Evolutionary conservation across 1,140 invertebrate genomes (phyloP), one percentile per base, ranked within the genome.

Genomic region (Calycopis cecrops): DNA sequence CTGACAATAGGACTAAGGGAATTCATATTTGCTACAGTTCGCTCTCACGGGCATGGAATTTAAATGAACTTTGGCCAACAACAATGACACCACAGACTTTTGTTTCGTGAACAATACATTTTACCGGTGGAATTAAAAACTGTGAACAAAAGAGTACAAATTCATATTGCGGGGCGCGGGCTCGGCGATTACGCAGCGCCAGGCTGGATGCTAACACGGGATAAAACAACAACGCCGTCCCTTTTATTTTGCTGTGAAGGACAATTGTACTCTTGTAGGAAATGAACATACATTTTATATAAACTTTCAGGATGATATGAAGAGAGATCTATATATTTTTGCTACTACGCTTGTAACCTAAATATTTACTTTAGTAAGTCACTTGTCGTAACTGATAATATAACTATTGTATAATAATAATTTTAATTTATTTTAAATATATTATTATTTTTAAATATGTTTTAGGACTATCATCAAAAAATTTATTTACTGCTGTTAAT

Each of bases 11-110:
- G 68, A 72, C 69, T 73, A 79, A 78, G 77, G 76, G 73, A 84
- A 81, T 81, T 81, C 80, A 79, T 81, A 84, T 84, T 84, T 81
- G 76, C 76, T 79, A 84, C 78, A 71, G 78, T 79, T 83, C 71
- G 69, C 78, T 73, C 76, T 82, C 79, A 80, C 76, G 73, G 71
- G 71, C 69, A 68, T 69, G 69, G 81, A 85, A 85, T 85, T 79
- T 80, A 85, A 85, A 82, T 85, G 79, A 80, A 82, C 81, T 85
- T 82, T 84, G 77, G 69, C 73, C 77, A 76, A 79, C 77, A 81
- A 84, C 80, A 84, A 82, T 82, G 79, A 85, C 77, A 82, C 77
- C 74, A 69, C 67, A 71, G 71, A 76, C 77, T 82, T 79, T 85
- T 82, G 79, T 85, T 81, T 67, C 63, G 62, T 68, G 77, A 80